Evolutionary conservation across 2,888 invertebrate genomes (phyloP).

Genomic region (Erebia aethiops): DNA sequence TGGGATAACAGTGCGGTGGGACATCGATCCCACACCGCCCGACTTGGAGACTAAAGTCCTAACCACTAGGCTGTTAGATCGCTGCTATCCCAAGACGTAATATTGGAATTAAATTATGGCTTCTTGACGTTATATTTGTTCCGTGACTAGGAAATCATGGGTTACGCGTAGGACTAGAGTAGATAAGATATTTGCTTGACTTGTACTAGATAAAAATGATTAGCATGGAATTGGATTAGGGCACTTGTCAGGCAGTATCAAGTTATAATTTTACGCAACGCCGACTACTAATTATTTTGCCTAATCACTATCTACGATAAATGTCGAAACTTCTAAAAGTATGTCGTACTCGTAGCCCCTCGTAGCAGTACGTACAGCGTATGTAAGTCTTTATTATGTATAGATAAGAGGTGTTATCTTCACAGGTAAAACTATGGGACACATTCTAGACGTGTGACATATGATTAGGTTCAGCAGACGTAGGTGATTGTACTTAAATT

Average conservation of each 20-base stretch:
- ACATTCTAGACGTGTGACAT: no score
- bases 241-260: constrained; percentile 23
- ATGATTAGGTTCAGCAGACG: no score
- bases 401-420: no score
- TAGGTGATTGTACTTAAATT: no score
- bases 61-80: background rate
- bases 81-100: background rate
- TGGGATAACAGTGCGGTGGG: no score
- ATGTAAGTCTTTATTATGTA: no score
- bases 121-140: background rate
- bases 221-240: constrained; percentile 30
- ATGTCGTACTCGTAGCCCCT: background rate
- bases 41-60: no score
- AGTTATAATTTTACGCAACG: constrained; percentile 29
- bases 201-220: constrained; percentile 26
- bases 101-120: background rate
- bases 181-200: constrained; percentile 8
- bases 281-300: constrained; percentile 13
- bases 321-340: background rate
- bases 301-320: background rate
- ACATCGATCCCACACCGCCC: no score
- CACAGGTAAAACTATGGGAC: no score
- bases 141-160: constrained; percentile 12
- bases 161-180: constrained; percentile 2
- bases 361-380: background rate